A percentile compares a stretch with the other conserved stretches of the same genome.
phyloP scores from a whole-genome alignment of 2,888 invertebrate genomes.

The Lacanobia wlatinum region DNA sequence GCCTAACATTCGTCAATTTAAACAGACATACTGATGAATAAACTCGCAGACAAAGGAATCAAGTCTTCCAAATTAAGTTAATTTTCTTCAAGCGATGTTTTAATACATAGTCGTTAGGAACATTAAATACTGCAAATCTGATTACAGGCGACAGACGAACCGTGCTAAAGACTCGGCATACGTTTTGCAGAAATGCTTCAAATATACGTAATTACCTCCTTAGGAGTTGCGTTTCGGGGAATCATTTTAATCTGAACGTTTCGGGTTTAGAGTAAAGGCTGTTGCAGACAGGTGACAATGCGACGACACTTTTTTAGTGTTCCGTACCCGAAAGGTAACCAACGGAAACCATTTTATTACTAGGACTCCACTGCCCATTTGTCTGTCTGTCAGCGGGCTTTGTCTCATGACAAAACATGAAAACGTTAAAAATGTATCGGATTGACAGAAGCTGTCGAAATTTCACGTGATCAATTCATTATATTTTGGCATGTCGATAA shows the following conservation, averaged over 20 bases:
- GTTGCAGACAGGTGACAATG: neutral
- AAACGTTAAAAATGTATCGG: no score
- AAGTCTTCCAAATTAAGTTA: constrained; percentile 67
- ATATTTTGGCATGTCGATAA: no score
- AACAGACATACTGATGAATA: constrained; percentile 29
- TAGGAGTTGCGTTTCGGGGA: constrained; percentile 14
- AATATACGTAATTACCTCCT: constrained; percentile 49
- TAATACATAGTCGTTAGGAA: constrained; percentile 73
- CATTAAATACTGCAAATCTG: constrained; percentile 77
- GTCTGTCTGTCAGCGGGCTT: no score
- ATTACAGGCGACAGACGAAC: constrained; percentile 68
- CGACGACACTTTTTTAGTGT: no score
- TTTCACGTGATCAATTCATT: no score
- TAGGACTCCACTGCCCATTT: no score
- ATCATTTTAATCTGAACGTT: constrained; percentile 43
- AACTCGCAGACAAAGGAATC: constrained; percentile 53
- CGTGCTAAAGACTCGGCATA: constrained; percentile 47
- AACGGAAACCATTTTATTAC: no score
- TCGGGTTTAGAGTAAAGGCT: neutral
- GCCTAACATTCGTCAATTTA: neutral
- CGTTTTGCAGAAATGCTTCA: constrained; percentile 27
- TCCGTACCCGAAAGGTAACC: no score
- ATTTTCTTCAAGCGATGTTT: constrained; percentile 71
- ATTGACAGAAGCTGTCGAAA: no score
- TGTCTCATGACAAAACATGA: neutral